These are phyloP conservation scores for Melipona bicolor DNA, from an alignment of 2,888 invertebrate species.

Conservation along the genomic window DNA sequence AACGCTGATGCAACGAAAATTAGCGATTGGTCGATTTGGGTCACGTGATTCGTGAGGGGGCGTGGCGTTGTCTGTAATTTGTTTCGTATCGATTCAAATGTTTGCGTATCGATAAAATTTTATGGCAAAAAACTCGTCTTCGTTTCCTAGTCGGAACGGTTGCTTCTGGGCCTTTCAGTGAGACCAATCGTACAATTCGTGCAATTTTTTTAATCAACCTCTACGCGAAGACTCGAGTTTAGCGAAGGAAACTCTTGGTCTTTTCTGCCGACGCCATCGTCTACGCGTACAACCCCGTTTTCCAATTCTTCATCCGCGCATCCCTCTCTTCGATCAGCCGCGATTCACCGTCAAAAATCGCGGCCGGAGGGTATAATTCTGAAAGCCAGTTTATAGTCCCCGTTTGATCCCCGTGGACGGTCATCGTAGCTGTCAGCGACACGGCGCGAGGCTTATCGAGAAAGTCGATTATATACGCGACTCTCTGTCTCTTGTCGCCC, in stretches of 20 bases:
- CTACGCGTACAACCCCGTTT: constrained; percentile 1
- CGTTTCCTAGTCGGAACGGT: no score
- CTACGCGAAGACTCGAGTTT: neutral
- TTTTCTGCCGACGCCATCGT: neutral
- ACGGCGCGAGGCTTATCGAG: constrained; percentile 64
- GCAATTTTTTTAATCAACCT: neutral
- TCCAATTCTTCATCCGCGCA: neutral
- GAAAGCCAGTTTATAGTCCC: constrained; percentile 37
- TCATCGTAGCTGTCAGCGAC: constrained; percentile 67
- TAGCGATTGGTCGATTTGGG: no score
- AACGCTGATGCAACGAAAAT: no score
- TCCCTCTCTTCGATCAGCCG: neutral
- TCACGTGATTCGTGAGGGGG: no score
- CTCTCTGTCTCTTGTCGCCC: constrained; percentile 61
- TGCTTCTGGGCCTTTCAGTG: no score
- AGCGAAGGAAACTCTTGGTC: neutral
- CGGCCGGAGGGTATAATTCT: neutral
- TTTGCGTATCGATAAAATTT: no score
- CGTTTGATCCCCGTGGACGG: constrained; percentile 59
- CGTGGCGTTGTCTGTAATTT: no score
- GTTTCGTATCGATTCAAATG: no score
- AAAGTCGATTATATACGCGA: constrained; percentile 46
- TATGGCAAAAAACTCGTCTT: no score
- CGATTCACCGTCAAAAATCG: constrained; percentile 7
- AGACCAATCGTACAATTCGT: no score